Evolutionary conservation across 2,888 invertebrate species (phyloP).

Genomic region (Polymixis lichenea): DNA sequence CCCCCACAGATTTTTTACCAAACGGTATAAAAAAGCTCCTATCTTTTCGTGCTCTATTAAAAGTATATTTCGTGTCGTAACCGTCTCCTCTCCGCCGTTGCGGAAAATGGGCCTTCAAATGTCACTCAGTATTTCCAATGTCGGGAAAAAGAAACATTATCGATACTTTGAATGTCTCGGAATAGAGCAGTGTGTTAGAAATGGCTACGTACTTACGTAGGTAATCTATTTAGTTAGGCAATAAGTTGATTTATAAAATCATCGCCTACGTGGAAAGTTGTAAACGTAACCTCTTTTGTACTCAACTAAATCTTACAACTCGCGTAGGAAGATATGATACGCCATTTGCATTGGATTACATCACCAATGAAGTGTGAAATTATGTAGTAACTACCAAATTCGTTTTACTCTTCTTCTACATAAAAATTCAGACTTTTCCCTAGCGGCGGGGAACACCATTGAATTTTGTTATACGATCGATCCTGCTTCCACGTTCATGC

Average conservation of each 20-base stretch:
- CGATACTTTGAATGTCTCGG: constrained; percentile 26
- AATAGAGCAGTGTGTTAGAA: constrained; percentile 15
- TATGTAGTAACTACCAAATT: constrained; percentile 29
- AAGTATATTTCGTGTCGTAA: constrained; percentile 47
- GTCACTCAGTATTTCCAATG: constrained; percentile 48
- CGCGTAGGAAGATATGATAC: constrained; percentile 31
- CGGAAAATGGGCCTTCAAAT: constrained; percentile 56
- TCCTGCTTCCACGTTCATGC: not conserved
- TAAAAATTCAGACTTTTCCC: constrained; percentile 32
- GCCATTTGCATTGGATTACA: constrained; percentile 30
- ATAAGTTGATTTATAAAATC: constrained; percentile 21
- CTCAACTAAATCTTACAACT: constrained; percentile 42
- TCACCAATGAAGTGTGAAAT: constrained; percentile 35
- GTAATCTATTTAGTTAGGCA: not conserved
- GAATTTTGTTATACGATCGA: constrained; percentile 3
- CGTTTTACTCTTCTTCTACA: constrained; percentile 22
- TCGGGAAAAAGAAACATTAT: constrained; percentile 27
- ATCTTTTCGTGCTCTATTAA: constrained; percentile 15
- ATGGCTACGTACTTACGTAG: not conserved
- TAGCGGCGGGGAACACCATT: not conserved
- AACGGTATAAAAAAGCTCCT: constrained; percentile 8
- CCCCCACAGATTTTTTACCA: constrained; percentile 18
- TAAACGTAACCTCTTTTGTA: constrained; percentile 32
- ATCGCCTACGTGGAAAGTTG: constrained; percentile 34
- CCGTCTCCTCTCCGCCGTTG: constrained; percentile 22